These are phyloP conservation scores for Symphodus melops DNA, from an alignment of 2,113 vertebrate species.

Conservation along the genomic window DNA sequence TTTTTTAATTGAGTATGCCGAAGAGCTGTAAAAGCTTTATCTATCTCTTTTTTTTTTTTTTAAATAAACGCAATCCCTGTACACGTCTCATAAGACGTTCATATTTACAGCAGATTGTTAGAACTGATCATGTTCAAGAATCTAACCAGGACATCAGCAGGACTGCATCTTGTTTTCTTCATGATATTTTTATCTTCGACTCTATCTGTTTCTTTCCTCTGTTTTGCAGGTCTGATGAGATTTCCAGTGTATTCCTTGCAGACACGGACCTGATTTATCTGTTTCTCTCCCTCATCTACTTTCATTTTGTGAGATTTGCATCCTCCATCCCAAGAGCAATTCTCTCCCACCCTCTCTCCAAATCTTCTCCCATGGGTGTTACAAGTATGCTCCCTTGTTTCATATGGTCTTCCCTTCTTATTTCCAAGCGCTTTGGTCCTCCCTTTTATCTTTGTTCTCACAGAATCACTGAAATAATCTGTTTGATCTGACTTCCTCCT, in stretches of 20 bases:
- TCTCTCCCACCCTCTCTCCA: background rate
- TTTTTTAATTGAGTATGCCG: background rate
- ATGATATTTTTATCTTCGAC: background rate
- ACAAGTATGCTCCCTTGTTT: constrained; percentile 2
- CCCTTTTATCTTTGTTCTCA: constrained; percentile 49
- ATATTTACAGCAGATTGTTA: background rate
- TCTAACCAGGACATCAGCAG: background rate
- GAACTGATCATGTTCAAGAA: background rate
- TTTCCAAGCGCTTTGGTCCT: constrained; percentile 17
- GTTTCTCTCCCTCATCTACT: constrained; percentile 13
- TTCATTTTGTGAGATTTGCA: constrained; percentile 8
- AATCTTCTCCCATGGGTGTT: constrained; percentile 32
- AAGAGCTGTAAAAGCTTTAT: background rate
- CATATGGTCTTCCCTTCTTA: constrained; percentile 24
- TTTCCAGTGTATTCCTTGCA: background rate
- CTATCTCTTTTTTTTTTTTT: background rate
- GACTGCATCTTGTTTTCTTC: too few relatives aligned
- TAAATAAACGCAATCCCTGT: background rate
- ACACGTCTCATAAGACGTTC: background rate
- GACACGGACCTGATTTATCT: background rate
- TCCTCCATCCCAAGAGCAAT: constrained; percentile 6
- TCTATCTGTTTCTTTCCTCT: background rate
- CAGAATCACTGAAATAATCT: constrained; percentile 47
- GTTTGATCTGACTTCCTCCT: constrained; percentile 45
- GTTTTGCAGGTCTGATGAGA: constrained; percentile 3